A percentile compares a stretch with the other conserved stretches of the same genome.
Conservation (phyloP, 2,113 vertebrate genomes). For the Shinisaurus crocodilurus region DNA sequence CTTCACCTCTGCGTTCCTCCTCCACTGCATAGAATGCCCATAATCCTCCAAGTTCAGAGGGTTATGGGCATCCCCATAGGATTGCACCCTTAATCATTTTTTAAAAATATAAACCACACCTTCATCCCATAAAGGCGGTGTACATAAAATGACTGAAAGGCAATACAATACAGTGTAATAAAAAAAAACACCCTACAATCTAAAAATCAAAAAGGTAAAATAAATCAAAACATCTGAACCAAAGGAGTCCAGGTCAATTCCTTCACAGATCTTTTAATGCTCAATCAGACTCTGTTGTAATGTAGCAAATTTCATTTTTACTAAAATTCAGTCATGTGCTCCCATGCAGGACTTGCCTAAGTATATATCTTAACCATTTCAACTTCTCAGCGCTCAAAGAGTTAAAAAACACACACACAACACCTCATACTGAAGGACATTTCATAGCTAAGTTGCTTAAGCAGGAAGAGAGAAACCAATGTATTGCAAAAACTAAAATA, state of each 20-base stretch:
- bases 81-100: no score
- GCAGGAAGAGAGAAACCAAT: background rate
- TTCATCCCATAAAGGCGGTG: no score
- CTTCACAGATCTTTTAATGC: background rate
- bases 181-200: no score
- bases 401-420: background rate
- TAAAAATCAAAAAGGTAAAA: background rate
- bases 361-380: background rate
- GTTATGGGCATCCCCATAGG: no score
- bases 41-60: no score
- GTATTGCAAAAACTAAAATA: conserved; percentile 32
- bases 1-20: no score
- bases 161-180: no score
- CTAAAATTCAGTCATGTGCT: background rate
- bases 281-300: background rate
- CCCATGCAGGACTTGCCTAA: background rate
- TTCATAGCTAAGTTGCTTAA: background rate
- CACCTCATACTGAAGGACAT: background rate
- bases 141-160: no score
- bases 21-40: no score
- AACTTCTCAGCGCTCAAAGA: background rate
- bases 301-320: background rate
- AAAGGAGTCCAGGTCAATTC: background rate
- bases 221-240: background rate
- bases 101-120: no score